These are phyloP conservation scores for Nothobranchius furzeri DNA, from an alignment of 2,113 vertebrate genomes.

Conservation along the genomic window DNA sequence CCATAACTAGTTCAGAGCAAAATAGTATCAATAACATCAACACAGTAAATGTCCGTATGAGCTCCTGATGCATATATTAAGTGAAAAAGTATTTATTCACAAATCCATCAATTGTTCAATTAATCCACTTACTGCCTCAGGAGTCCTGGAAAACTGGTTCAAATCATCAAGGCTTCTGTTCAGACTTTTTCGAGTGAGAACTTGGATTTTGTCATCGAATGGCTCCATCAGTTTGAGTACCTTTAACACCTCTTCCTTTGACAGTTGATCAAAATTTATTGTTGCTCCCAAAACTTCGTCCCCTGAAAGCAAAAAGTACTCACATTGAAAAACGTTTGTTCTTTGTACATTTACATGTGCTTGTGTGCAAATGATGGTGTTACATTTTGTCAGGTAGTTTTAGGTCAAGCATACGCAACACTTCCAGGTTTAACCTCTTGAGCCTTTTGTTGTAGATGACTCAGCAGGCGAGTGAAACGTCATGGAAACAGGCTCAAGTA, in stretches of 20 bases:
- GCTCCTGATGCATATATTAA: not conserved
- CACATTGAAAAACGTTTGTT: not conserved
- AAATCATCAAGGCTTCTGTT: slow-evolving; percentile 70
- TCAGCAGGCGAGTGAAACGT: too few species aligned
- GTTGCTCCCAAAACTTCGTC: slow-evolving; percentile 73
- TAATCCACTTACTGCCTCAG: slow-evolving; percentile 61
- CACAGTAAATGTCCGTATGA: not conserved
- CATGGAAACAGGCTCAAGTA: too few species aligned
- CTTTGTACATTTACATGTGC: too few species aligned
- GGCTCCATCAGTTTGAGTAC: slow-evolving; percentile 72
- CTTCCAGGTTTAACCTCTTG: too few species aligned
- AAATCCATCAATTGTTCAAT: not conserved
- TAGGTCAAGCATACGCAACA: too few species aligned
- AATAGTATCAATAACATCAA: not conserved
- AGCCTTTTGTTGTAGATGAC: too few species aligned
- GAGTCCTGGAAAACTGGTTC: slow-evolving; percentile 48
- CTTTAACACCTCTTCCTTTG: slow-evolving; percentile 70
- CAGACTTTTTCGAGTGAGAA: slow-evolving; percentile 51
- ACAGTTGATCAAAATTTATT: slow-evolving; percentile 69
- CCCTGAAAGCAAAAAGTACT: slow-evolving; percentile 51
- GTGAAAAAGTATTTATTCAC: not conserved
- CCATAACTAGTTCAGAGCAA: slow-evolving; percentile 18
- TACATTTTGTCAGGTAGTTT: too few species aligned
- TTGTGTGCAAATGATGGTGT: too few species aligned
- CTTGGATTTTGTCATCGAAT: slow-evolving; percentile 65